Base-by-base conservation (phyloP, 1,140 invertebrate genomes). In the Lucilia cuprina region DNA sequence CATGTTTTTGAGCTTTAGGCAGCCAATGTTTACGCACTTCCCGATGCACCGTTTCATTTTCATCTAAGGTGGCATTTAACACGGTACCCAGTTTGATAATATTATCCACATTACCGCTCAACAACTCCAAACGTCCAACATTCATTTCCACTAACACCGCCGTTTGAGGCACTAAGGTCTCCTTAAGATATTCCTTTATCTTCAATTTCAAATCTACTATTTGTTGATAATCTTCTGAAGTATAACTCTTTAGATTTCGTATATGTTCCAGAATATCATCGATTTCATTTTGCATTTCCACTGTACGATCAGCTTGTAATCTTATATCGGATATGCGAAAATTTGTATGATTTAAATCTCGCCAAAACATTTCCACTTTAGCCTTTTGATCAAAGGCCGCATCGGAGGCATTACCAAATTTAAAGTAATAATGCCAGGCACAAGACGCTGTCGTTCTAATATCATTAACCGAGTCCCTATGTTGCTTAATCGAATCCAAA, bases 1-100 rank as follows among this genome's bases (percentile, higher is more conserved):
- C 94, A 89, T 97, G 96, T 85, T 93, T 92, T 84, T 94, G 91
- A 2, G 95, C 95, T 83, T 91, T 89, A 25, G 89, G 88, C 21
- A 91, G 82, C 89, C 87, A 89, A 82, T 91, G 87, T 82, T 89
- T 88, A 41, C 86, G 86, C 8, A 91, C 88, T 70, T 91, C 89
- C 0, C 88, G 86, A 25, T 88, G 87, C 55, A 91, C 78, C 4
- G 86, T 84, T 2, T 86, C 82, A 75, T 89, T 87, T 8, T 86
- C 83, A 0, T 47, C 60, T 19, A 89, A 74, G 2, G 90, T 85
- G 17, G 85, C 78, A 65, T 89, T 88, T 17, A 92, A 83, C 3
- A 86, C 70, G 0, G 84, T 84, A 17, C 34, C 60, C 21, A 84
- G 35, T 47, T 82, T 70, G 14, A 84, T 77, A 30, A 85, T 84